Evolutionary conservation across 2,113 vertebrate genomes (phyloP).

Genomic region (Telmatochromis sp.): DNA sequence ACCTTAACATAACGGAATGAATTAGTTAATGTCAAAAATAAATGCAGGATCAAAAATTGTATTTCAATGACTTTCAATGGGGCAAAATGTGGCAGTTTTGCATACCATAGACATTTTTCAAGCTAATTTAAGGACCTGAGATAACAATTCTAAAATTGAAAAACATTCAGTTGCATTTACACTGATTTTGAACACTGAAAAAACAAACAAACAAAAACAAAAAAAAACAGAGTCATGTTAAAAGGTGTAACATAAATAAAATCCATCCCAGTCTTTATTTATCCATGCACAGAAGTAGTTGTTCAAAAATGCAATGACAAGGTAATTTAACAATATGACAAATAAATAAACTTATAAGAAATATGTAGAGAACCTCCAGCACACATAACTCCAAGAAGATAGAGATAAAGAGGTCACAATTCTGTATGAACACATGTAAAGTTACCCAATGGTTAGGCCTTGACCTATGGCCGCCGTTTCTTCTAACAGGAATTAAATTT

Average conservation of each 20-base stretch:
- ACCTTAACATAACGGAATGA: not conserved
- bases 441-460: not conserved
- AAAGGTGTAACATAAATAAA: conserved; percentile 17
- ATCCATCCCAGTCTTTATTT: conserved; percentile 36
- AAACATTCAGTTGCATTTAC: not conserved
- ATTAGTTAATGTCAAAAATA: not conserved
- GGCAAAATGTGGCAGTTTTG: not conserved
- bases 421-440: not conserved
- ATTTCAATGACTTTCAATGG: not conserved
- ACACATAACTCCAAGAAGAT: not conserved
- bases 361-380: not conserved
- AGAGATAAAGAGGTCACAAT: not conserved
- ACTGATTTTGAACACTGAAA: not conserved
- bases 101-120: not conserved
- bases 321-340: conserved; percentile 21
- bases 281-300: conserved; percentile 37
- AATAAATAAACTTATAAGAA: conserved; percentile 42
- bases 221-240: not conserved
- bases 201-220: not conserved
- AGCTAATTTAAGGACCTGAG: not conserved
- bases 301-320: conserved; percentile 31
- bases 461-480: not conserved
- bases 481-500: not conserved
- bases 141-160: not conserved
- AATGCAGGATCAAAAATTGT: not conserved